These are phyloP conservation scores for Sebastes variabilis DNA, from an alignment of 2,797 vertebrate genomes.

Conservation along the genomic window DNA sequence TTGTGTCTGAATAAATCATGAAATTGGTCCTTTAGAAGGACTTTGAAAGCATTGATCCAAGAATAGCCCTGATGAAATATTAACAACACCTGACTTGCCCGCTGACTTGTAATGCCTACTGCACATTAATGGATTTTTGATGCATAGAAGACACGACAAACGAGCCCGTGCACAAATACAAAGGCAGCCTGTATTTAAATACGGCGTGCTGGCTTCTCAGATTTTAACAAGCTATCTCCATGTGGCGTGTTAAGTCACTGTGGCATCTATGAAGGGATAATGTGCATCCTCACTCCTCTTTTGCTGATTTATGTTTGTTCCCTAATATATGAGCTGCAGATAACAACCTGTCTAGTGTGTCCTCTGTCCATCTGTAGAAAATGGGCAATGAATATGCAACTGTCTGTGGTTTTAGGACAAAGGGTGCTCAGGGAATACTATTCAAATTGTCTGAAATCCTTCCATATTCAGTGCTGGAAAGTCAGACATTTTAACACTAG, in stretches of 20 bases:
- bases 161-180: not conserved
- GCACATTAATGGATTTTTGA: constrained; percentile 80
- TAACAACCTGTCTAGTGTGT: not conserved
- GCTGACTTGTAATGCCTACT: constrained; percentile 73
- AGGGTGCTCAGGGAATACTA: not conserved
- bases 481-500: not conserved
- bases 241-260: not conserved
- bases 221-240: not conserved
- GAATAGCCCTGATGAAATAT: constrained; percentile 90
- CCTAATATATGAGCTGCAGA: not conserved
- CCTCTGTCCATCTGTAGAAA: constrained; percentile 14
- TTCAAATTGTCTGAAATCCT: not conserved
- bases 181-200: constrained; percentile 6
- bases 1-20: constrained; percentile 86
- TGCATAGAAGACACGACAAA: constrained; percentile 33
- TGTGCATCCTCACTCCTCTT: not conserved
- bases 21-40: constrained; percentile 84
- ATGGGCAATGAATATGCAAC: not conserved
- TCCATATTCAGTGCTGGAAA: not conserved
- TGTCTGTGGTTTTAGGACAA: not conserved
- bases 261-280: not conserved
- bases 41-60: constrained; percentile 88
- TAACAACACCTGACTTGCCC: constrained; percentile 77
- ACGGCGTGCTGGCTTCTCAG: not conserved
- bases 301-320: not conserved